Evolutionary conservation across 1,140 invertebrate species (phyloP).

Genomic region (Drosophila arizonae): DNA sequence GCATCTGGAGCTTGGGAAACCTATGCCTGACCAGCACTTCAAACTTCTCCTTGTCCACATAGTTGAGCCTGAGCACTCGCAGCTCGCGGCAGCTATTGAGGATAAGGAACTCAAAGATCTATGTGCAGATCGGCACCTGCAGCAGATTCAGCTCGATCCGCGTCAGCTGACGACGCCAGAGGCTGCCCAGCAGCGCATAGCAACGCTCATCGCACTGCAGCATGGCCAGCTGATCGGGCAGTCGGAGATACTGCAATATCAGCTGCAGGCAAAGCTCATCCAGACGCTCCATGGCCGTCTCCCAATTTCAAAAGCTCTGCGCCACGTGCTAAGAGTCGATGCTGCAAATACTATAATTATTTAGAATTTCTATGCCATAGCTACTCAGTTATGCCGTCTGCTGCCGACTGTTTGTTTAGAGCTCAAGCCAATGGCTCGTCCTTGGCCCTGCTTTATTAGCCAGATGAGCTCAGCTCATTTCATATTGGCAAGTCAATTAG

Average conservation of each 20-base stretch:
- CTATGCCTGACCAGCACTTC: constrained; percentile 28
- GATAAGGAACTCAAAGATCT: constrained; percentile 50
- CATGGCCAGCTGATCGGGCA: constrained; percentile 61
- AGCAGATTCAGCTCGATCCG: constrained; percentile 53
- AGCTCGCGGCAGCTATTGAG: constrained; percentile 9
- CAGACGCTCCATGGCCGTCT: constrained; percentile 50
- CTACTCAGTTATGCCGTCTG: constrained; percentile 34
- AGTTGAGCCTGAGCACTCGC: constrained; percentile 29
- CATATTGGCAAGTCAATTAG: not conserved
- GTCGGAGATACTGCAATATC: constrained; percentile 43
- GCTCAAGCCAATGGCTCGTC: no score
- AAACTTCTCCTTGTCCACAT: constrained; percentile 48
- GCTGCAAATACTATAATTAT: constrained; percentile 20
- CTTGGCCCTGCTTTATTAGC: no score
- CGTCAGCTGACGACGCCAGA: constrained; percentile 55
- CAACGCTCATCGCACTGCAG: constrained; percentile 48
- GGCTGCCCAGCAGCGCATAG: constrained; percentile 47
- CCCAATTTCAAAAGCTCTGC: not conserved
- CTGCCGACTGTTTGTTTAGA: no score
- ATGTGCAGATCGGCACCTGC: constrained; percentile 32
- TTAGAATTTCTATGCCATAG: constrained; percentile 12
- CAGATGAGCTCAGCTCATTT: not conserved
- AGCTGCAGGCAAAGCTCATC: constrained; percentile 59
- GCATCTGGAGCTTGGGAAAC: constrained; percentile 56
- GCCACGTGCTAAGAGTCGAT: constrained; percentile 1